phyloP scores from a whole-genome alignment of 2,888 invertebrate genomes.

The Pseudococcus viburni region DNA sequence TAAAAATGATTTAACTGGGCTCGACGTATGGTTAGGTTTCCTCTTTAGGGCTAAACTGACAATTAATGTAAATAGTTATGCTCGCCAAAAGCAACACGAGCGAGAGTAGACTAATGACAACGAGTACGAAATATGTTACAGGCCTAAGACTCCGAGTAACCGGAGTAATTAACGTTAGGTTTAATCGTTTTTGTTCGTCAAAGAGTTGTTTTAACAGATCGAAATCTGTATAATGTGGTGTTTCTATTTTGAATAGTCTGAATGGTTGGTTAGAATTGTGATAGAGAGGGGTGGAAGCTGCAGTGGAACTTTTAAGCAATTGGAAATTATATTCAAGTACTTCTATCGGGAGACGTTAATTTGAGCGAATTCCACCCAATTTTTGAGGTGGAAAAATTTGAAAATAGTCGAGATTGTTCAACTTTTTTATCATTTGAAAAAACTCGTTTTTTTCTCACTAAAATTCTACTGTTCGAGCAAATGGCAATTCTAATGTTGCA shows the following conservation, averaged over 20 bases:
- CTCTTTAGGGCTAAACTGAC: constrained; percentile 25
- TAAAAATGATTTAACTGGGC: constrained; percentile 20
- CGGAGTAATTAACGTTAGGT: background rate
- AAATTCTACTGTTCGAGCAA: too few relatives aligned
- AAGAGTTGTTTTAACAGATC: background rate
- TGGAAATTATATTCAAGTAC: too few relatives aligned
- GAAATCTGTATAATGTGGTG: background rate
- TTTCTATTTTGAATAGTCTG: background rate
- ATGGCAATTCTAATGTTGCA: too few relatives aligned
- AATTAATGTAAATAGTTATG: constrained; percentile 15
- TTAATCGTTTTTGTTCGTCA: background rate
- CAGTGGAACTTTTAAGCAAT: too few relatives aligned
- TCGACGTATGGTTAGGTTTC: background rate
- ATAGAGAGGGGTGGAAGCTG: background rate
- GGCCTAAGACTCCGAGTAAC: background rate
- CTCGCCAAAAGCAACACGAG: constrained; percentile 19
- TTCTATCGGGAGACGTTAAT: too few relatives aligned
- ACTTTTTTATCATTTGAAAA: too few relatives aligned
- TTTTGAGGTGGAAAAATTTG: too few relatives aligned
- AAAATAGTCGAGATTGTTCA: too few relatives aligned
- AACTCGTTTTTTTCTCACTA: too few relatives aligned
- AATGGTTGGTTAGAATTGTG: background rate
- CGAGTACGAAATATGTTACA: constrained; percentile 1
- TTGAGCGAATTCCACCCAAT: too few relatives aligned
- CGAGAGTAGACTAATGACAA: background rate